Conservation (phyloP, 2,797 vertebrate genomes). For the Coregonus ussuriensis region DNA sequence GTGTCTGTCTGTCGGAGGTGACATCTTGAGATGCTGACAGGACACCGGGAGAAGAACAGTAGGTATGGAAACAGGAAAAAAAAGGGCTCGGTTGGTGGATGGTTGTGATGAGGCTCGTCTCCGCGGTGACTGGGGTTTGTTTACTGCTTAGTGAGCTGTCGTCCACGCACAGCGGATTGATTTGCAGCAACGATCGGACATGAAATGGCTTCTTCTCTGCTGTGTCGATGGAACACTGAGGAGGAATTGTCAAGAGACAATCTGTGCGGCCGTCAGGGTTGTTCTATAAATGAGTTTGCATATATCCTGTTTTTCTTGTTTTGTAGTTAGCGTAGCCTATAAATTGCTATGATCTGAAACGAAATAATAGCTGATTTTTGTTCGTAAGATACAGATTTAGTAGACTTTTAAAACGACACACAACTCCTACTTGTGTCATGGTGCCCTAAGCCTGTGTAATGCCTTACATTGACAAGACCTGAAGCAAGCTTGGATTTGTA, state of each 20-base stretch:
- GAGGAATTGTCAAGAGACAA: neutral
- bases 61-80: constrained; percentile 66
- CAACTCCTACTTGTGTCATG: neutral
- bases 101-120: constrained; percentile 58
- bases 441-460: neutral
- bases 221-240: neutral
- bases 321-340: too few relatives aligned
- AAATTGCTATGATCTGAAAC: too few relatives aligned
- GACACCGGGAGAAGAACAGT: constrained; percentile 74
- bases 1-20: constrained; percentile 34
- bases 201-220: constrained; percentile 25
- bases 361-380: too few relatives aligned
- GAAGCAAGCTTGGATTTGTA: neutral
- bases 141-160: constrained; percentile 51
- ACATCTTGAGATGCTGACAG: constrained; percentile 75
- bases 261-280: too few relatives aligned
- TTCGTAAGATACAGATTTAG: too few relatives aligned
- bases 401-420: neutral
- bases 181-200: constrained; percentile 33
- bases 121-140: constrained; percentile 66
- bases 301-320: too few relatives aligned
- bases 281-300: too few relatives aligned
- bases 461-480: neutral
- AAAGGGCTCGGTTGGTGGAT: neutral
- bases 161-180: constrained; percentile 18